Base-by-base conservation (phyloP, 2,113 vertebrate genomes). In the Lagopus leucura region DNA sequence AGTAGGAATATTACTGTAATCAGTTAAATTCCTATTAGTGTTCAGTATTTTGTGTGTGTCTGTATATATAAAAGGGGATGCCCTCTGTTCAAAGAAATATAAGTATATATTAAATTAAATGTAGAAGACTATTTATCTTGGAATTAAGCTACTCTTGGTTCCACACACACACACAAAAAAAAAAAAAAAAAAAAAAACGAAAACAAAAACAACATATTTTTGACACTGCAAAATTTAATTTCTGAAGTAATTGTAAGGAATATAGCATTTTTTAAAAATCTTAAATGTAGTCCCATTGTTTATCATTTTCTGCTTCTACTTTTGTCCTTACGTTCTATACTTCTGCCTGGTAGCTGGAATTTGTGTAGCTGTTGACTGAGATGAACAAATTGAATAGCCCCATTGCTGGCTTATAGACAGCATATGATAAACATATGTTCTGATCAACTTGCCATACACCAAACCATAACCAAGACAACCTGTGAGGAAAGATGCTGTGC, bases 1-100 rank as follows among this genome's bases (percentile, higher is more conserved):
- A 88, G 60, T 38, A 88, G 38, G 72, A 78, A 86, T 94, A 90
- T 94, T 95, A 89, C 65, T 52, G 52, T 72, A 83, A 94, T 91
- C 88, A 83, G 60, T 90, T 91, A 89, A 57, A 92, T 83, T 92
- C 30, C 7, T 90, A 75, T 81, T 92, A 89, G 32, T 30, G 57
- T 90, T 94, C 18, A 43, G 72, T 36, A 61, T 86, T 88, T 71
- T 52, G 18, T 85, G 36, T 66, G 43, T 70, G 5, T 52, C 43
- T 63, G 74, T 67, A 30, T 27, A 32, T 55, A 63, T 63, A 82
- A 3, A 92, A 83, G 27, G n/a, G 6, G 8, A 86, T 90, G 21
- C 1, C 8, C 22, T 83, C 19, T 89, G 10, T 63, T 86, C 66
- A 55, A 86, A 89, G 76, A 83, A 96, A 93, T 77, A 43, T n/a